Base-by-base conservation (phyloP, 2,797 vertebrate genomes). In the Pantherophis vulpinus region DNA sequence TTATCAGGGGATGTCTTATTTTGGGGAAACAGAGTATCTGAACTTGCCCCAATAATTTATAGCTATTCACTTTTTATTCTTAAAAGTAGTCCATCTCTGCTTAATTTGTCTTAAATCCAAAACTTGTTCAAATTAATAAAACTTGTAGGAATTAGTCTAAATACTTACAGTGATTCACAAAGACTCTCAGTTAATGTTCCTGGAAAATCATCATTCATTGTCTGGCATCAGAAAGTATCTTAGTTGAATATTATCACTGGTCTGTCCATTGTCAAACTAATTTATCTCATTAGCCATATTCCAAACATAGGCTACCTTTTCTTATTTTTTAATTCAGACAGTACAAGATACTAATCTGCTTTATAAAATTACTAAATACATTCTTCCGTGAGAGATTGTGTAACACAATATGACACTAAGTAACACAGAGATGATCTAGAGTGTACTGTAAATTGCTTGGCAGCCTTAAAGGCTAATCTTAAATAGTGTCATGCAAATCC, bases 311-410 rank as follows among this genome's bases (percentile, higher is more conserved):
- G 51, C 58, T 91, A 74, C 55, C 54, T 55, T 86, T 91, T 59
- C 47, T 93, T 89, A 54, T 83, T 91, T 83, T 88, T 86, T 63
- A 93, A 91, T 91, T 89, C 58, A 91, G 25, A 29, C n/a, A 63
- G 70, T 70, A 89, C 27, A 86, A 89, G 70, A 86, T 93, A 66
- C 56, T 89, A 93, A 93, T 91, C 87, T 93, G 51, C 51, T 93
- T 91, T 83, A 47, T 58, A 90, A 93, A 90, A 91, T 92, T 92
- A 91, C 90, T 93, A 91, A 93, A 79, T 55, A 88, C 25, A 8
- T 37, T 94, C 66, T 93, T 63, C 42, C 88, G 88, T 86, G n/a
- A 8, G 70, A 8, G 70, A 27, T 90, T 51, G 32, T 93, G 29
- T 47, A 89, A 59, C 51, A 86, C 66, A 89, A 95, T 89, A 91